Conservation (phyloP, 2,797 vertebrate species). For the Myotis myotis region DNA sequence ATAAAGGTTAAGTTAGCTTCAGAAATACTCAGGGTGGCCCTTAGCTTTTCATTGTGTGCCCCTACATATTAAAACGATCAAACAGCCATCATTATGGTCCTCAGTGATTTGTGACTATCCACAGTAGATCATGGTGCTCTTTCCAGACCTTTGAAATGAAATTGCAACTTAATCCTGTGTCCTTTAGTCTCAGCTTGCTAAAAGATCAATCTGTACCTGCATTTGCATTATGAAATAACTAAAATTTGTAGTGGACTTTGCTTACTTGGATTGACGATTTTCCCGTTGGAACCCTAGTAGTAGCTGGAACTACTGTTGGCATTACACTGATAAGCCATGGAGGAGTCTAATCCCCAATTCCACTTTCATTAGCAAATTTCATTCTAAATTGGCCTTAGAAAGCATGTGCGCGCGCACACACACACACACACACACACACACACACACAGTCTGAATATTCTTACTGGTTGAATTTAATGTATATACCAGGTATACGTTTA, state of each 20-base stretch:
- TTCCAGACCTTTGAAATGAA: conserved; percentile 70
- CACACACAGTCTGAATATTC: neutral
- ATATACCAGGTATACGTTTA: neutral
- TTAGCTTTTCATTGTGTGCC: conserved; percentile 76
- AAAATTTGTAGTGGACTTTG: neutral
- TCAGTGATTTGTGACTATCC: conserved; percentile 61
- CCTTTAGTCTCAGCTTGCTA: conserved; percentile 5
- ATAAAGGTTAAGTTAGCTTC: conserved; percentile 60
- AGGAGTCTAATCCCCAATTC: neutral
- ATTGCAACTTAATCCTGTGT: conserved; percentile 64
- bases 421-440: neutral
- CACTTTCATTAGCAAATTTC: neutral
- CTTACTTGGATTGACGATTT: neutral
- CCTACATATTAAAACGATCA: conserved; percentile 74
- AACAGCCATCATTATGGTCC: conserved; percentile 66
- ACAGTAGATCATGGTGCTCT: conserved; percentile 36
- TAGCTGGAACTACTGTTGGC: neutral
- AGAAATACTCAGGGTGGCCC: conserved; percentile 67
- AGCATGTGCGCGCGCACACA: neutral
- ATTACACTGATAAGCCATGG: neutral
- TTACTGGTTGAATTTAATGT: neutral
- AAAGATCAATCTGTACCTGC: conserved; percentile 2
- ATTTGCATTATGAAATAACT: neutral
- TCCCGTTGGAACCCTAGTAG: neutral
- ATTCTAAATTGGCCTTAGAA: neutral